Percentiles rank a stretch among this genome's conserved stretches.
phyloP scores from a whole-genome alignment of 2,797 vertebrate species.

The Ctenopoma kingsleyae region DNA sequence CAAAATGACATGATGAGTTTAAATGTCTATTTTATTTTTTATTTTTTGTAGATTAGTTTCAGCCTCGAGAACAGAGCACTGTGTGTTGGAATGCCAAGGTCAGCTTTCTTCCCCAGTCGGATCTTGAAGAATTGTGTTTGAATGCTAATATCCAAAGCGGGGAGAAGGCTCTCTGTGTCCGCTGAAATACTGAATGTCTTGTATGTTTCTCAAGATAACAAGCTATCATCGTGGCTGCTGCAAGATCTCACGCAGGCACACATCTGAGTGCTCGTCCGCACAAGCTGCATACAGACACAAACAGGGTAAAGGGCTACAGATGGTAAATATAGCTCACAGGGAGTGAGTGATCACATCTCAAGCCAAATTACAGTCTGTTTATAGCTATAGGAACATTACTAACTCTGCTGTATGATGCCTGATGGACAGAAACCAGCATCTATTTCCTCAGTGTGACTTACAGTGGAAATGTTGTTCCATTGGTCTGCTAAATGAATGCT shows the following conservation, averaged over 20 bases:
- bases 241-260: constrained; percentile 27
- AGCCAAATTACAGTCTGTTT: constrained; percentile 64
- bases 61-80: constrained; percentile 8
- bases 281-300: constrained; percentile 40
- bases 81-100: constrained; percentile 40
- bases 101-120: constrained; percentile 4
- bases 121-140: constrained; percentile 50
- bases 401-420: constrained; percentile 32
- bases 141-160: constrained; percentile 32
- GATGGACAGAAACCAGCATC: constrained; percentile 59
- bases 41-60: constrained; percentile 21
- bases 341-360: constrained; percentile 58
- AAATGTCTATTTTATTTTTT: constrained; percentile 2
- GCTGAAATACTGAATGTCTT: constrained; percentile 47
- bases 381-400: constrained; percentile 56
- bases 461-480: constrained; percentile 27
- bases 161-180: constrained; percentile 26
- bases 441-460: constrained; percentile 43
- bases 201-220: constrained; percentile 51
- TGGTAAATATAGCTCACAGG: constrained; percentile 67
- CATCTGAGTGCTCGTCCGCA: constrained; percentile 39
- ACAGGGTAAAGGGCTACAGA: constrained; percentile 57
- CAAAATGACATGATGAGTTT: not conserved
- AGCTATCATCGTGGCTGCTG: constrained; percentile 42
- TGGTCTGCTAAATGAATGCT: constrained; percentile 46